phyloP scores from a whole-genome alignment of 2,113 vertebrate species.

The Hipposideros armiger region DNA sequence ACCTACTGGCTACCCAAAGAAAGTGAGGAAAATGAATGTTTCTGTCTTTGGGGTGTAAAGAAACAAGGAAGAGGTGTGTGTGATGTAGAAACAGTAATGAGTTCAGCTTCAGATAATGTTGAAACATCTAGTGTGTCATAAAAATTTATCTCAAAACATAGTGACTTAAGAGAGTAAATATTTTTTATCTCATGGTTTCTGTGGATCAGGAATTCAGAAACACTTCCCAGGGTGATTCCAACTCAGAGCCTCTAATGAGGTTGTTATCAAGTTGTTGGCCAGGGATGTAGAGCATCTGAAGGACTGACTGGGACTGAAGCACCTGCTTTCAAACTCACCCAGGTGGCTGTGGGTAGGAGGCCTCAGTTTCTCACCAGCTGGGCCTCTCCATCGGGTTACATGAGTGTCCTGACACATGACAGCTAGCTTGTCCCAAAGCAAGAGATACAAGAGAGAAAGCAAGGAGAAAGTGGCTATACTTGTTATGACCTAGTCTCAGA shows the following conservation, averaged over 20 bases:
- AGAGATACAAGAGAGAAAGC: background rate
- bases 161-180: background rate
- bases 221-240: background rate
- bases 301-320: background rate
- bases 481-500: background rate
- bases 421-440: background rate
- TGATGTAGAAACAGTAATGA: background rate
- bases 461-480: background rate
- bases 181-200: conserved; percentile 10
- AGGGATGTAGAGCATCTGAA: background rate
- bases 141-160: background rate
- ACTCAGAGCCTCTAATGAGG: background rate
- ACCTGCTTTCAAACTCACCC: background rate
- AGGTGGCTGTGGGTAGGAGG: background rate
- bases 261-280: background rate
- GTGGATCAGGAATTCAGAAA: background rate
- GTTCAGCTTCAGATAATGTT: background rate
- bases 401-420: background rate
- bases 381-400: background rate
- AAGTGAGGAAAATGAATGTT: conserved; percentile 7
- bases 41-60: background rate
- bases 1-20: too few species aligned
- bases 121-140: background rate
- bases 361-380: background rate
- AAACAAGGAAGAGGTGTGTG: background rate